Percentiles rank a stretch among this genome's conserved stretches.
These are phyloP conservation scores for Spea multiplicata DNA, from an alignment of 2,113 vertebrate species.

Conservation along the genomic window DNA sequence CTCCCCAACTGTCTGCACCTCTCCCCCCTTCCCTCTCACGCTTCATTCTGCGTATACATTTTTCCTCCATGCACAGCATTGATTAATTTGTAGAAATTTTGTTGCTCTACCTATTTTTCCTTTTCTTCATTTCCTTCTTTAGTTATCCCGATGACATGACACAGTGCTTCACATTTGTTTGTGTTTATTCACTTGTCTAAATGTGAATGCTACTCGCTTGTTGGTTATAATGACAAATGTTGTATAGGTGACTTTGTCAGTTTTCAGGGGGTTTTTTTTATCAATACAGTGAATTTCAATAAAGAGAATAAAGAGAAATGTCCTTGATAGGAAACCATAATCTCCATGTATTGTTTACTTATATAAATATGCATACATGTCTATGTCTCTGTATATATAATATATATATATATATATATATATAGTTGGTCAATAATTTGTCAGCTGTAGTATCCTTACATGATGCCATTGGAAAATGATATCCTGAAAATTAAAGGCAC, in stretches of 20 bases:
- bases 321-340: no score
- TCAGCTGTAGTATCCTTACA: no score
- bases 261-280: neutral
- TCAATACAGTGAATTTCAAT: no score
- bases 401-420: no score
- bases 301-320: no score
- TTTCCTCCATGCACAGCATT: conserved; percentile 7
- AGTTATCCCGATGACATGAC: conserved; percentile 10
- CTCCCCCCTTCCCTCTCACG: neutral
- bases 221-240: neutral
- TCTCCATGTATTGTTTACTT: no score
- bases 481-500: no score
- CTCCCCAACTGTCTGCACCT: neutral
- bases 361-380: no score
- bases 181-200: conserved; percentile 22
- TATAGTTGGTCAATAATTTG: no score
- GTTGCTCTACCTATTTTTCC: conserved; percentile 4
- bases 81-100: conserved; percentile 27
- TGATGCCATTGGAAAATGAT: no score
- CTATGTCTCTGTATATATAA: no score
- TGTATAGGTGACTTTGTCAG: neutral
- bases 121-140: conserved; percentile 12
- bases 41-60: conserved; percentile 1
- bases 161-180: conserved; percentile 17
- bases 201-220: neutral